These are phyloP conservation scores for Sinodicranocentrus sp. DNA, from an alignment of 2,888 invertebrate species.

Conservation along the genomic window DNA sequence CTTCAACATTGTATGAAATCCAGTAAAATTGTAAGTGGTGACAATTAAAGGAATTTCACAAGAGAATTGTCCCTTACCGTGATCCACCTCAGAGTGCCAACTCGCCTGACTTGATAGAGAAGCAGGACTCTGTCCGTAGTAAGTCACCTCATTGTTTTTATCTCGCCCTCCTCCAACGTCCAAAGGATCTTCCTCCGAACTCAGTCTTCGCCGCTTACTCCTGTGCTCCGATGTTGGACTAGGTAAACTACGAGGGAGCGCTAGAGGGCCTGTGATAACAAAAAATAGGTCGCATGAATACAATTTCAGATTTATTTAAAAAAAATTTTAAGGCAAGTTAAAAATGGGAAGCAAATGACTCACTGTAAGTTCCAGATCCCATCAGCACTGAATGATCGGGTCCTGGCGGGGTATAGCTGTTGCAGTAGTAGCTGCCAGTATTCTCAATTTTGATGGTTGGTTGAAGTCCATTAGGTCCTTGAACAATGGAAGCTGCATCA, in stretches of 20 bases:
- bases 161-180: conserved; percentile 78
- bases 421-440: conserved; percentile 85
- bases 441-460: conserved; percentile 90
- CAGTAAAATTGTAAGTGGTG: no score
- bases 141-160: conserved; percentile 79
- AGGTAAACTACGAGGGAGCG: conserved; percentile 79
- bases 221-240: conserved; percentile 80
- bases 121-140: conserved; percentile 81
- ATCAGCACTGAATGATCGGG: conserved; percentile 83
- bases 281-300: neutral
- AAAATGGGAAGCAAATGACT: conserved; percentile 78
- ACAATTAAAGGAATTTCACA: no score
- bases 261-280: conserved; percentile 78
- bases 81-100: conserved; percentile 81
- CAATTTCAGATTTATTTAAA: neutral
- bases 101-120: conserved; percentile 79
- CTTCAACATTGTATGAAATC: no score
- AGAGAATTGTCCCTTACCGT: no score
- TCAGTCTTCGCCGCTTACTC: conserved; percentile 81
- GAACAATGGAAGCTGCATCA: conserved; percentile 94
- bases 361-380: conserved; percentile 88
- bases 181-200: conserved; percentile 81
- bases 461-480: conserved; percentile 86
- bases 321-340: neutral
- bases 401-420: conserved; percentile 87